Evolutionary conservation across 1,140 invertebrate genomes (phyloP), one percentile per base, ranked within the genome.

Genomic region (Tetramorium parvispinum): DNA sequence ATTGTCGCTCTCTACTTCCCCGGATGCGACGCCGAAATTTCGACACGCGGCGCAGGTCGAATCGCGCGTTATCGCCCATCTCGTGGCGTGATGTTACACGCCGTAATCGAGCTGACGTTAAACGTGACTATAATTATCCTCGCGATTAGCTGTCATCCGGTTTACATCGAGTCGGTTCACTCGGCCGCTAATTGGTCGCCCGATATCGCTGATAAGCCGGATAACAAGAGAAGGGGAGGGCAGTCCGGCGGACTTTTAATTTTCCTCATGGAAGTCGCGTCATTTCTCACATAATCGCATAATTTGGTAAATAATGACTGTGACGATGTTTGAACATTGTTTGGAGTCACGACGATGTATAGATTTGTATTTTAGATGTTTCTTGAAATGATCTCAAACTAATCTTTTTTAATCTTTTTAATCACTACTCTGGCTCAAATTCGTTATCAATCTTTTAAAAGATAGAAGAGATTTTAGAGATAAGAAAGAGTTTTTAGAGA

Each of bases 101-200:
- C 6, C 61, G 61, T 66, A 77, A 87, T 85, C 81, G 13, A 18
- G 27, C 57, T 70, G 86, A 87, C 86, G 86, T 87, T 85, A 59
- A 79, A 87, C 66, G 86, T 57, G 71, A 85, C 70, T 87, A 87
- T 85, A 85, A 87, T 87, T 87, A 87, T 87, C 51, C 71, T 65
- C 40, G 18, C 43, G 81, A 87, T 87, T 87, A 87, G 86, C 61
- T 85, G 86, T 87, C 85, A 85, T 87, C 86, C 81, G 86, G 63
- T 85, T 87, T 87, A 87, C 81, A 77, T 85, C 53, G 70, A 68
- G 13, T 77, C 61, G 18, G 11, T 49, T 85, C 51, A 57, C 27
- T 85, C 27, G 59, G 24, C 21, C 43, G 86, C 57, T 87, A 87
- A 87, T 87, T 87, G 61, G 51, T 61, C 51, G 49, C 7, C 3